Evolutionary conservation across 2,113 vertebrate genomes (phyloP).

Genomic region (Cynocephalus volans): DNA sequence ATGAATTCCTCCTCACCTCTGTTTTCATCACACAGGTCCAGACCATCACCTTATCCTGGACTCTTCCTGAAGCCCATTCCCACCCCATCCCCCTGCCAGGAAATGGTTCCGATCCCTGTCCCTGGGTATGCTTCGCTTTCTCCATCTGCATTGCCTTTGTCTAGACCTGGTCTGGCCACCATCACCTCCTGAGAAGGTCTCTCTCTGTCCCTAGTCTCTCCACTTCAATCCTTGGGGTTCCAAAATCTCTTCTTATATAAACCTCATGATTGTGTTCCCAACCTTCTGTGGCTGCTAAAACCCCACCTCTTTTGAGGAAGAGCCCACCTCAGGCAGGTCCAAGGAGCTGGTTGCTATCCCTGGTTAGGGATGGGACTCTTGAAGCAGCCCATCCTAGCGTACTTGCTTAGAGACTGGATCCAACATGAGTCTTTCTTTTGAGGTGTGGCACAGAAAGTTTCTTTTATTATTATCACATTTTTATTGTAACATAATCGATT

Average conservation of each 20-base stretch:
- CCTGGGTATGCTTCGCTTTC: background rate
- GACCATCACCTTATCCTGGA: background rate
- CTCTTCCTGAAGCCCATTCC: no score
- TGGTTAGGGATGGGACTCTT: background rate
- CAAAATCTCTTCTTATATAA: background rate
- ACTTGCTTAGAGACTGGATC: rapidly evolving
- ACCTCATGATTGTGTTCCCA: rapidly evolving
- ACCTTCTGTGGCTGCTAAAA: background rate
- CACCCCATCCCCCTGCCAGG: background rate
- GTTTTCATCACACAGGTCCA: background rate
- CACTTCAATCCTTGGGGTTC: background rate
- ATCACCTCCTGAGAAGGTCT: background rate
- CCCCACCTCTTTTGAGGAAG: background rate
- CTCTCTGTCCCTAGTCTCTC: background rate
- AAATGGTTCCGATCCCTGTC: background rate
- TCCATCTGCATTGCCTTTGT: background rate
- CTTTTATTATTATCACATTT: background rate
- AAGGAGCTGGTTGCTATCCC: background rate
- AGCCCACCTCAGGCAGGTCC: no score
- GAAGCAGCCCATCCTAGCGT: no score
- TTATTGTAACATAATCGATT: no score
- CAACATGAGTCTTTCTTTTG: background rate
- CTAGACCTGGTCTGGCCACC: background rate
- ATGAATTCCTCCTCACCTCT: no score
- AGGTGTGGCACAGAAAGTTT: background rate